These are phyloP conservation scores for Serilophus lunatus DNA, from an alignment of 2,113 vertebrate genomes.

Conservation along the genomic window DNA sequence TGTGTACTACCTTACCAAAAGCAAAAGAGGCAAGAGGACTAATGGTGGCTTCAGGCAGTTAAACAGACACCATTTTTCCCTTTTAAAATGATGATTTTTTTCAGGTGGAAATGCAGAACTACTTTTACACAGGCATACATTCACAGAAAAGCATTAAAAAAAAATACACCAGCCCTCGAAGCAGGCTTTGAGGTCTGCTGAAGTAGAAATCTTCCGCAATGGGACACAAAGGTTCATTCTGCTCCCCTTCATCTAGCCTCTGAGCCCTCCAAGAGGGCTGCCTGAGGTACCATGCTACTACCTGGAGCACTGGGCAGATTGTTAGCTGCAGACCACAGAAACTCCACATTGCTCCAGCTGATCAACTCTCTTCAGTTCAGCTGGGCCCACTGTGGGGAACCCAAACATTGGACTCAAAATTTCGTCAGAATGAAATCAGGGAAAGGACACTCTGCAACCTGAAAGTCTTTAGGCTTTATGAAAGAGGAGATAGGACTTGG, in stretches of 20 bases:
- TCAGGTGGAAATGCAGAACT: background rate
- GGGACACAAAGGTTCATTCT: background rate
- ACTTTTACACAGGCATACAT: background rate
- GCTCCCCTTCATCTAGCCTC: background rate
- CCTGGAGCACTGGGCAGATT: rapidly evolving
- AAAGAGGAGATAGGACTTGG: background rate
- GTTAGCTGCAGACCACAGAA: background rate
- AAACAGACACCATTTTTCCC: background rate
- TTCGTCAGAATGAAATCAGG: background rate
- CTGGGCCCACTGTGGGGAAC: rapidly evolving
- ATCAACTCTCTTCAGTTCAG: background rate
- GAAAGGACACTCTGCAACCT: background rate
- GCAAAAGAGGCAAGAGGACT: background rate
- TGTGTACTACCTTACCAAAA: background rate
- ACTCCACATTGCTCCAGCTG: background rate
- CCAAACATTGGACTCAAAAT: background rate
- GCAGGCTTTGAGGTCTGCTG: background rate
- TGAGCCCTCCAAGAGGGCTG: background rate
- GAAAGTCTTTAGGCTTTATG: background rate
- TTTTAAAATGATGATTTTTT: background rate
- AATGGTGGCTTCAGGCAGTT: background rate
- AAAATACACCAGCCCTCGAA: background rate
- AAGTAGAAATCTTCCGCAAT: background rate
- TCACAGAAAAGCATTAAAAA: background rate
- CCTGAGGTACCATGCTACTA: background rate